Conservation (phyloP, 2,888 invertebrate species). For the Dryobotodes eremita region DNA sequence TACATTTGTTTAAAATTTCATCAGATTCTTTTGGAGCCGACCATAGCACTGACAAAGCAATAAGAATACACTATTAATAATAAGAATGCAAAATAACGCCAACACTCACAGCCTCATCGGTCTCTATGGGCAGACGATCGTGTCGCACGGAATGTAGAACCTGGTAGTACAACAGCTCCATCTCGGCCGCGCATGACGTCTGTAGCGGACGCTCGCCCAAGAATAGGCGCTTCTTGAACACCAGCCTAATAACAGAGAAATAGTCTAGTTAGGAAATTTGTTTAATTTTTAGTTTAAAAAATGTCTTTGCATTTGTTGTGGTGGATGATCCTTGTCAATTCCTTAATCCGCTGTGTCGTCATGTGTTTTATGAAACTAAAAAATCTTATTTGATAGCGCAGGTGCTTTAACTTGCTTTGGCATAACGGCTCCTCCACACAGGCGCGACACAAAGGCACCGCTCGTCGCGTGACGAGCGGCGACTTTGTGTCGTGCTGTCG, state of each 20-base stretch:
- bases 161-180: slow-evolving; percentile 98
- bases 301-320: background rate
- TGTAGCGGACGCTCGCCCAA: slow-evolving; percentile 86
- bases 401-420: no score
- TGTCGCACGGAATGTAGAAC: slow-evolving; percentile 97
- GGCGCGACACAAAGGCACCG: no score
- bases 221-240: slow-evolving; percentile 88
- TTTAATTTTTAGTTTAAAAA: background rate
- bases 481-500: no score
- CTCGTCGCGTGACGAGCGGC: no score
- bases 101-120: slow-evolving; percentile 96
- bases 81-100: background rate
- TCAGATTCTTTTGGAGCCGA: no score
- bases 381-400: no score
- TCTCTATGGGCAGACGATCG: slow-evolving; percentile 97
- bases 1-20: no score
- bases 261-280: background rate
- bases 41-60: no score
- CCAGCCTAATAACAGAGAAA: slow-evolving; percentile 75
- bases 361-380: background rate
- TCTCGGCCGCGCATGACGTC: slow-evolving; percentile 94
- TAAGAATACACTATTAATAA: no score
- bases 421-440: no score
- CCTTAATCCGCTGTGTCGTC: background rate
- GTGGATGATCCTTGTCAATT: background rate